Evolutionary conservation across 2,888 invertebrate species (phyloP).

Genomic region (Resseliella maxima): DNA sequence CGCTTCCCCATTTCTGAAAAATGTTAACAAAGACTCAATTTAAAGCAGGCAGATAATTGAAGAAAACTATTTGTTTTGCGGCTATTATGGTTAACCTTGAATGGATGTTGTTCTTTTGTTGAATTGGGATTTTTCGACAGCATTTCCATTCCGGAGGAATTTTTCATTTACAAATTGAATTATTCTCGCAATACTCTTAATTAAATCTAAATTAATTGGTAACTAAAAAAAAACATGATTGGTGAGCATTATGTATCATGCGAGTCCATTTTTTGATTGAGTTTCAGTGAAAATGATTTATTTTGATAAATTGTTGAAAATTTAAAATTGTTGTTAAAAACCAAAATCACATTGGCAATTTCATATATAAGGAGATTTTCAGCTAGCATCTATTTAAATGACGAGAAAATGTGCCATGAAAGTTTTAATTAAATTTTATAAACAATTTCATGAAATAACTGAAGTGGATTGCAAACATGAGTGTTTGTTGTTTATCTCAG

Average conservation of each 20-base stretch:
- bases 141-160: neutral
- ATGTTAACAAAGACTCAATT: neutral
- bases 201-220: too few species aligned
- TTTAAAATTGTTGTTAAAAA: neutral
- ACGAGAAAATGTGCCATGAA: neutral
- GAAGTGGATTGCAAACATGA: neutral
- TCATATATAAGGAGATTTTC: too few species aligned
- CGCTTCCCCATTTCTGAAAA: neutral
- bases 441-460: slow-evolving; percentile 1
- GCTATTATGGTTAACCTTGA: neutral
- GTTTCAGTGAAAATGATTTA: too few species aligned
- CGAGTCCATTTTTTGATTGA: too few species aligned
- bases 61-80: neutral
- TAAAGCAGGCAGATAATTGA: neutral
- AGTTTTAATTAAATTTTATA: slow-evolving; percentile 18
- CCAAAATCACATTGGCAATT: too few species aligned
- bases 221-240: too few species aligned
- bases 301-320: too few species aligned
- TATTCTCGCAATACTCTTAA: too few species aligned
- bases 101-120: neutral
- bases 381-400: too few species aligned
- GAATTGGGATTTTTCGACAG: neutral
- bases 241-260: too few species aligned
- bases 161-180: neutral
- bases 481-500: neutral